Base-by-base conservation (phyloP, 1,140 invertebrate genomes). In the Acromyrmex echinatior region DNA sequence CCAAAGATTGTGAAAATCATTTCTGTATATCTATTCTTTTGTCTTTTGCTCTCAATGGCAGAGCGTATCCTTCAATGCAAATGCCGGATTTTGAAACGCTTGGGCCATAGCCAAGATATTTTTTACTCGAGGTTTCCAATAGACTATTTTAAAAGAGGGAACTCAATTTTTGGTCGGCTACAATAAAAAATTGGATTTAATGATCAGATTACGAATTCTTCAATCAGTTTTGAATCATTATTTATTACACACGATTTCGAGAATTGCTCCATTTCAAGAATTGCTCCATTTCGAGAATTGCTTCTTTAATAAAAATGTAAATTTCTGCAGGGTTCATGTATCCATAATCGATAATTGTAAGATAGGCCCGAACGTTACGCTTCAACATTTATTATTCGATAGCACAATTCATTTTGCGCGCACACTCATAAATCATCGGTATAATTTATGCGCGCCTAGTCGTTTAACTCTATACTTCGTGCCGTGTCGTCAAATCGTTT, bases 1-100 rank as follows among this genome's bases (percentile, higher is more conserved):
- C n/a, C 2, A 31, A 65, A 49, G 39, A 81, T 86, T 35, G 12
- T 74, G 16, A 68, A 86, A 74, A 78, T 86, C 56, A 66, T 77
- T 87, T 76, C 45, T 65, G 18, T 39, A n/a, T 56, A 35, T 5
- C 31, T 35, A 70, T 85, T 68, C 25, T 25, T 90, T 74, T n/a
- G 25, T 68, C 53, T 39, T 25, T 49, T 25, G 7, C n/a, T n/a
- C 39, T 53, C 25, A 39, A 12, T 39, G 16, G 2, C 28, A 35
- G 14, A 70, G n/a, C 4, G n/a, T 60, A 45, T 18, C 21, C 21
- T 12, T 16, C 35, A 28, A 16, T n/a, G 39, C 16, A n/a, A 63
- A 78, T 45, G 18, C 25, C 3, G 14, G 10, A 0, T n/a, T 1
- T 78, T 45, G 49, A 4, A 49, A 9, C 21, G 10, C 12, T 31